Conservation (phyloP, 1,140 invertebrate species). For the Meloidogyne hapla region DNA sequence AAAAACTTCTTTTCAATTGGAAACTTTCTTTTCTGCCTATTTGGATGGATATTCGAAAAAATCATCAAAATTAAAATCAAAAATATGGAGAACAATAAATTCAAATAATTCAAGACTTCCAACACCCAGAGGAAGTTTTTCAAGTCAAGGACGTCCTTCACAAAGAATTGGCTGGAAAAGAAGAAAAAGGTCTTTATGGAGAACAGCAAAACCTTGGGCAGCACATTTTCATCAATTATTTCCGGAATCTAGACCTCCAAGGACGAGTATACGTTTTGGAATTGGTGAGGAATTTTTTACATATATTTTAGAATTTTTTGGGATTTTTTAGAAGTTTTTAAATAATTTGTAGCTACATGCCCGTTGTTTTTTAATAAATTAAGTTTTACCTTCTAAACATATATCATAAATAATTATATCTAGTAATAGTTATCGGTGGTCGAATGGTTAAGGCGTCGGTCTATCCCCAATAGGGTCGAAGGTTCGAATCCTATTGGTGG, state of each 20-base stretch:
- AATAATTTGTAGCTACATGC: no score
- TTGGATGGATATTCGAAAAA: slow-evolving; percentile 15
- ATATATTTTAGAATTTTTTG: background rate
- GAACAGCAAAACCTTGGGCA: background rate
- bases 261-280: background rate
- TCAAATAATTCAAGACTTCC: background rate
- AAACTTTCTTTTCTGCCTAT: slow-evolving; percentile 34
- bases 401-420: no score
- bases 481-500: no score
- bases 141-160: background rate
- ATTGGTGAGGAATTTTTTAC: background rate
- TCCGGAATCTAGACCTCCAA: background rate
- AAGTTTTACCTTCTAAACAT: no score
- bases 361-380: no score
- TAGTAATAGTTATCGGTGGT: no score
- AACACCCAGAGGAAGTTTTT: slow-evolving; percentile 17
- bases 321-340: no score
- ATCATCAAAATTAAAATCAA: background rate
- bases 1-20: slow-evolving; percentile 17
- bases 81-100: background rate
- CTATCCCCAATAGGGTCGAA: no score
- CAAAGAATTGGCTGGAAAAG: slow-evolving; percentile 20
- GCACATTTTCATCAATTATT: background rate
- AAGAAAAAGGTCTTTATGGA: slow-evolving; percentile 2
- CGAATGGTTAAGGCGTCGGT: no score